Evolutionary conservation across 2,888 invertebrate species (phyloP), one percentile per base, ranked within the genome.

Genomic region (Tinea pellionella): DNA sequence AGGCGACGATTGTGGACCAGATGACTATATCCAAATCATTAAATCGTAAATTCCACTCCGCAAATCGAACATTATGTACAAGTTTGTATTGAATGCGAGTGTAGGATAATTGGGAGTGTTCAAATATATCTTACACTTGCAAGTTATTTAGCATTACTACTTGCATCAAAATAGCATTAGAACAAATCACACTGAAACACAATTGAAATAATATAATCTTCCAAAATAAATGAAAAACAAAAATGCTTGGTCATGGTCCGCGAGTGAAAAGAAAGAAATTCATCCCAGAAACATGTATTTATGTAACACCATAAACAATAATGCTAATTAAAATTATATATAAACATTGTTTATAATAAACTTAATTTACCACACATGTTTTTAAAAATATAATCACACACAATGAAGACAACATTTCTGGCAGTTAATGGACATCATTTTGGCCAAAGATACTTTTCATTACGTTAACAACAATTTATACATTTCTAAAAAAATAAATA

Each of bases 171-270:
- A 80, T 68, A 71, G 30, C 57, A 57, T 53, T 53, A 16, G 24
- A 24, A 24, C 13, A 59, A 63, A 62, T 55, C 47, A 62, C 66
- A 68, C 63, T 64, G 67, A 64, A 64, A 65, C 65, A 61, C 64
- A 63, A 71, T 24, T 24, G 24, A 24, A 6, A 24, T 71, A 68
- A 82, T 69, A 70, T 70, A 80, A 74, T 86, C 87, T 86, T 87
- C 87, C 87, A 87, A 87, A 87, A 87, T 86, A 87, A 87, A 87
- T 83, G 85, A 76, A 65, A 19, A 24, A 4, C 12, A 55, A 2
- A n/a, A 29, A 56, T 2, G 53, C 6, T 55, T 12, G 6, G 55
- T 24, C 9, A 19, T 55, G 6, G n/a, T 24, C 4, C 16, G 29
- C 29, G 30, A 32, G 15, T 57, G 2, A 29, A 29, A 57, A 57